Percentiles rank a stretch among this genome's conserved stretches.
These are phyloP conservation scores for Cryptophagus acutangulus DNA, from an alignment of 2,888 invertebrate species.

Conservation along the genomic window DNA sequence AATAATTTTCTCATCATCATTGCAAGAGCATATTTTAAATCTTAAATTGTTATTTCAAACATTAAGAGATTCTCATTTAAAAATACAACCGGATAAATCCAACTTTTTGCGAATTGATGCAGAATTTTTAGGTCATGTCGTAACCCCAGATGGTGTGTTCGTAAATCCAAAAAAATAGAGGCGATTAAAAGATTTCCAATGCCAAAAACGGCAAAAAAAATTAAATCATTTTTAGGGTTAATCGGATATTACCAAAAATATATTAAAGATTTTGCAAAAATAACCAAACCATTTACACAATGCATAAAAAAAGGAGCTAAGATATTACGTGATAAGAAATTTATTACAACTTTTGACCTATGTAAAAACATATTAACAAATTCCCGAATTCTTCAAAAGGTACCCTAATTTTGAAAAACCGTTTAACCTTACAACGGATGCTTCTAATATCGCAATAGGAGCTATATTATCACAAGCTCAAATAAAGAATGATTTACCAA, in stretches of 20 bases:
- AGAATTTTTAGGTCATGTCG: slow-evolving; percentile 11
- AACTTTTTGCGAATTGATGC: background rate
- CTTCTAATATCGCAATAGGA: too few relatives aligned
- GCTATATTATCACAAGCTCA: too few relatives aligned
- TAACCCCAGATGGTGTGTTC: slow-evolving; percentile 13
- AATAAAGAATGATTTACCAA: too few relatives aligned
- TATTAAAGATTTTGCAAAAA: too few relatives aligned
- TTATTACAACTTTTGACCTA: too few relatives aligned
- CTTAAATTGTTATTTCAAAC: slow-evolving; percentile 8
- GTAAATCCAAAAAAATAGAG: slow-evolving; percentile 14
- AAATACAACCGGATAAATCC: slow-evolving; percentile 9
- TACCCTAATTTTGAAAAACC: too few relatives aligned
- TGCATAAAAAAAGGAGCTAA: slow-evolving; percentile 12
- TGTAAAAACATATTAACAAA: slow-evolving; percentile 1
- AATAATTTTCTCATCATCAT: too few relatives aligned
- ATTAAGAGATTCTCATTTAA: slow-evolving; percentile 8
- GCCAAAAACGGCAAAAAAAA: slow-evolving; percentile 15
- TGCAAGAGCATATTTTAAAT: too few relatives aligned
- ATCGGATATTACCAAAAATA: slow-evolving; percentile 13
- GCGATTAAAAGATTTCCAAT: slow-evolving; percentile 13
- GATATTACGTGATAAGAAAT: slow-evolving; percentile 10
- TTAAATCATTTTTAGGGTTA: slow-evolving; percentile 14
- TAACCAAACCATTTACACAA: slow-evolving; percentile 13
- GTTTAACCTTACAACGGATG: too few relatives aligned
- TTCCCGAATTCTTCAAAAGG: too few relatives aligned